Evolutionary conservation across 2,888 invertebrate species (phyloP), one percentile per base, ranked within the genome.

Genomic region (Oligia latruncula): DNA sequence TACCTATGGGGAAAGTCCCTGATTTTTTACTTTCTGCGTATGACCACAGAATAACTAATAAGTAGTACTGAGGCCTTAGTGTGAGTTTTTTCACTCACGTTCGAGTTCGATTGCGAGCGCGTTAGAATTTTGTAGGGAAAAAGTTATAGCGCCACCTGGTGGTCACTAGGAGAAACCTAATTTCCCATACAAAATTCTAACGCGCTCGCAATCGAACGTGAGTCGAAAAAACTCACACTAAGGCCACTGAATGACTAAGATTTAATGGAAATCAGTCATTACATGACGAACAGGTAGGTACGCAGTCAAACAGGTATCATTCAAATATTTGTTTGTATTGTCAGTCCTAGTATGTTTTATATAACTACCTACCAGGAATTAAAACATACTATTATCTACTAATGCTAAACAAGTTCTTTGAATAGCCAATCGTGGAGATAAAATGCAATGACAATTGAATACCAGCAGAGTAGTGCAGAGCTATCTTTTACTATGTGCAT

Each of bases 291-390:
- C 9, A 15, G 35, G 35, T 23, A 52, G 29, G 9, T 23, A 58
- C 52, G 15, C 23, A 71, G 40, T 71, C 55, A 52, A 20, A 35
- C 15, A 62, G n/a, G 52, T 20, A 35, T 11, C 23, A 55, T 35
- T 43, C 35, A 35, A 29, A 9, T 20, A 20, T 71, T 64, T 72
- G 81, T 72, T 71, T 46, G 35, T 80, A 23, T 82, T 67, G 17
- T 67, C 40, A 40, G 40, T 40, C 40, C 40, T 6, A 20, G 58
- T 66, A 52, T 52, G 43, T 35, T 66, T 20, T 60, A n/a, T 81
- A 64, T 73, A 35, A 35, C 3, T 35, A 65, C 55, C 11, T 72
- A 55, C 13, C 5, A 64, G 35, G n/a, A 55, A 81, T 43, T 29
- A 58, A 80, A 74, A 66, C 66, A 60, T 35, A 20, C 74, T 29